Evolutionary conservation across 2,888 invertebrate genomes (phyloP).

Genomic region (Eupithecia subumbrata): DNA sequence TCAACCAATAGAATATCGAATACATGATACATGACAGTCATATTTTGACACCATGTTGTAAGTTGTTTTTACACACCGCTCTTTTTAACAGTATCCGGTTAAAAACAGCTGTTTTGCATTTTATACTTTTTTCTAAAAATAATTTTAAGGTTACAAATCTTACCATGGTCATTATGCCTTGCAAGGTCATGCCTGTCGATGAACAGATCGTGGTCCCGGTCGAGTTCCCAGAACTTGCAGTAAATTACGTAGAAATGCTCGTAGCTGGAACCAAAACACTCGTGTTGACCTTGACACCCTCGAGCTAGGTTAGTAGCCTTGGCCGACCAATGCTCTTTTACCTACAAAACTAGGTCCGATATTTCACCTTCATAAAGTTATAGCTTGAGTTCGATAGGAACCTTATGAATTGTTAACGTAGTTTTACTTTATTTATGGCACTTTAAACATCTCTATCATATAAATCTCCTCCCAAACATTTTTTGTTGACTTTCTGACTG

Average conservation of each 20-base stretch:
- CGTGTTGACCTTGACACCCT: conserved; percentile 12
- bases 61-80: neutral
- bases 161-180: conserved; percentile 96
- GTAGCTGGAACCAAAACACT: conserved; percentile 89
- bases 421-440: too few relatives aligned
- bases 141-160: neutral
- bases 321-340: neutral
- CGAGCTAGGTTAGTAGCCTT: conserved; percentile 7
- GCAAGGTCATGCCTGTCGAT: conserved; percentile 97
- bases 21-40: neutral
- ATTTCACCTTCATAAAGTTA: neutral
- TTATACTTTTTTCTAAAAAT: too few relatives aligned
- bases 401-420: too few relatives aligned
- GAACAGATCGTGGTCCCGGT: conserved; percentile 98
- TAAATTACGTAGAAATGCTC: conserved; percentile 99
- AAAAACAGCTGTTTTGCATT: neutral
- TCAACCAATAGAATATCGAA: neutral
- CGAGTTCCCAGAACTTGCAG: conserved; percentile 99
- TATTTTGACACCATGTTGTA: neutral
- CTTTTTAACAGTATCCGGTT: neutral
- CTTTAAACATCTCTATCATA: too few relatives aligned
- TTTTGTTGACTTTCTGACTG: too few relatives aligned
- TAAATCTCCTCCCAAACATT: too few relatives aligned
- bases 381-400: neutral
- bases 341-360: neutral